Percentiles rank a stretch among this genome's conserved stretches.
Evolutionary conservation across 2,797 vertebrate species (phyloP).

Genomic region (Sebastes wilsoni): DNA sequence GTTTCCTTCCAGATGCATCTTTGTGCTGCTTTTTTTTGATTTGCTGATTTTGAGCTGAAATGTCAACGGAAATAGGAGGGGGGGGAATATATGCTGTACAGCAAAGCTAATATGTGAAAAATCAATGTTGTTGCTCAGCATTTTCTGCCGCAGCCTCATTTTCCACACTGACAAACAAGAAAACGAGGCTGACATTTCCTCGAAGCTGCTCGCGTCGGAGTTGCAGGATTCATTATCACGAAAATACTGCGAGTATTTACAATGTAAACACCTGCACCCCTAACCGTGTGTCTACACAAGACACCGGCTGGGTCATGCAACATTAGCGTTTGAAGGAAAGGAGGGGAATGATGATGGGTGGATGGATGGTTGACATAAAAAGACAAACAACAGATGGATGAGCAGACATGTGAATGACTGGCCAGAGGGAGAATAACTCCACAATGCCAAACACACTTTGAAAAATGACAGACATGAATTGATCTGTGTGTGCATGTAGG

Average conservation of each 20-base stretch:
- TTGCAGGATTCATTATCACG: not conserved
- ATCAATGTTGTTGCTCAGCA: not conserved
- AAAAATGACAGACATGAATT: not conserved
- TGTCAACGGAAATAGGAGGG: not conserved
- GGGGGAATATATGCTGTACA: not conserved
- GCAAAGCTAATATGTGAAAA: not conserved
- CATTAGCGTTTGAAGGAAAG: not conserved
- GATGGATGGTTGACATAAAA: constrained; percentile 18
- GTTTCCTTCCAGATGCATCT: constrained; percentile 21
- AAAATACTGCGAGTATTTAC: not conserved
- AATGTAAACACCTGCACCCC: not conserved
- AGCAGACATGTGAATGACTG: not conserved
- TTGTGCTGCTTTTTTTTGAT: constrained; percentile 20
- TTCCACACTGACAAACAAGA: constrained; percentile 7
- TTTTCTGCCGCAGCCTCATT: constrained; percentile 20
- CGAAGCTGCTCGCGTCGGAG: not conserved
- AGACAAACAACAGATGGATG: constrained; percentile 23
- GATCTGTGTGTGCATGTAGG: not conserved
- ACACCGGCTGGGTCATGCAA: not conserved
- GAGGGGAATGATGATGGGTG: not conserved
- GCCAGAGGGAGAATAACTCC: constrained; percentile 5
- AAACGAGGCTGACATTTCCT: constrained; percentile 1
- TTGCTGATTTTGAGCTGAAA: constrained; percentile 19
- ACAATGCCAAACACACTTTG: not conserved
- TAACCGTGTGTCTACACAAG: not conserved